Evolutionary conservation across 2,113 vertebrate genomes (phyloP).

Genomic region (Sapayoa aenigma): DNA sequence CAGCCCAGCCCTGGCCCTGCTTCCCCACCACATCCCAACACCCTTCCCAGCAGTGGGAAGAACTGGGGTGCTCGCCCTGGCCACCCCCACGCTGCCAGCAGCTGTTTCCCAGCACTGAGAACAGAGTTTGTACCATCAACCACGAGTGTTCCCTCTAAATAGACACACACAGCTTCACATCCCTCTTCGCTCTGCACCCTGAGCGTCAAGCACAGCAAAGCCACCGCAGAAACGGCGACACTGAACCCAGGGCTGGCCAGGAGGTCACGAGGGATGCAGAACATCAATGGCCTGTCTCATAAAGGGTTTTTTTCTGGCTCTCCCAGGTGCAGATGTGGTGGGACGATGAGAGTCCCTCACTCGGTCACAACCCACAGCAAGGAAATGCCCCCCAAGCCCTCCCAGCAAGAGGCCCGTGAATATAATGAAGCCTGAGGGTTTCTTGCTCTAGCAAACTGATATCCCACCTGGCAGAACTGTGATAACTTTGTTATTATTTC

Average conservation of each 20-base stretch:
- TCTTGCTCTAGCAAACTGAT: not conserved
- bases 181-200: not conserved
- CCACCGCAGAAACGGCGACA: not conserved
- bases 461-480: not conserved
- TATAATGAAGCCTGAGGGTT: not conserved
- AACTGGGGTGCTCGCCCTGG: not conserved
- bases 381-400: not conserved
- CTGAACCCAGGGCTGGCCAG: not conserved
- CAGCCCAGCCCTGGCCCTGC: accelerated
- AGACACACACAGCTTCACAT: not conserved
- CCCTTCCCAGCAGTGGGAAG: not conserved
- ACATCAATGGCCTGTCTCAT: not conserved
- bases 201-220: not conserved
- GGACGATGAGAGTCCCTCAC: not conserved
- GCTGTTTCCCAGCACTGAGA: not conserved
- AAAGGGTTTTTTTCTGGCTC: not conserved
- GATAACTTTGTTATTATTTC: not conserved
- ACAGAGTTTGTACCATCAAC: not conserved
- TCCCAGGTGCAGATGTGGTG: not conserved
- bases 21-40: not conserved
- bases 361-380: not conserved
- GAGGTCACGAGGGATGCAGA: not conserved
- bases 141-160: not conserved
- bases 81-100: not conserved
- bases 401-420: not conserved